Evolutionary conservation across 2,797 vertebrate species (phyloP), one percentile per base, ranked within the genome.

Genomic region (Allobates femoralis): DNA sequence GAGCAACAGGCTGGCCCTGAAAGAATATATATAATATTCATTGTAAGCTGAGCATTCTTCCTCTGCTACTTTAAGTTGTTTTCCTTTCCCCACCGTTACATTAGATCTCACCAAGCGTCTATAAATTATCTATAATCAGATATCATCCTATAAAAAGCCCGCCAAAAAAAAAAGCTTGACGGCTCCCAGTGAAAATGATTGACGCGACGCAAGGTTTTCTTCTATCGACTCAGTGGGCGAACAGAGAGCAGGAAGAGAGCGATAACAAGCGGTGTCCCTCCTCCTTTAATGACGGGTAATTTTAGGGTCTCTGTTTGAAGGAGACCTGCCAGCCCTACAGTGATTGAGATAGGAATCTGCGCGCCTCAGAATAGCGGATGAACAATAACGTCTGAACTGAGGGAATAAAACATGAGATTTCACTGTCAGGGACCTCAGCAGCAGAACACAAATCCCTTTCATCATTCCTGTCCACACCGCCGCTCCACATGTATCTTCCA

Each of bases 321-420:
- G 77, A 80, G 78, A 80, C 50, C 26, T 34, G 67, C 55, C 69
- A 21, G 30, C 18, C 10, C 53, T 66, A 15, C 64, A 56, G 46
- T n/a, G 64, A 56, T 18, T 2, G 55, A 14, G 85, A 66, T 11
- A 21, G 41, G 71, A 64, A 18, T 69, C n/a, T 51, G 26, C 12
- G 60, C 58, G 67, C 23, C 66, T 66, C 51, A 23, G 79, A 86
- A 75, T 85, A 30, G 41, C 60, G 66, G 51, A 34, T 18, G 80
- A 87, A 82, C 85, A 82, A 83, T 79, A 41, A 56, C 21, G 28
- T 32, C 51, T 64, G 37, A 50, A 82, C 85, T 82, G 71, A 86
- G 58, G 21, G 85, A 87, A 87, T 87, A 87, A 87, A 87, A 87
- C 80, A 87, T 87, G 80, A 83, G 73, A 18, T 69, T n/a, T 71